These are phyloP conservation scores for Apis cerana DNA, from an alignment of 1,140 invertebrate genomes.

Conservation along the genomic window DNA sequence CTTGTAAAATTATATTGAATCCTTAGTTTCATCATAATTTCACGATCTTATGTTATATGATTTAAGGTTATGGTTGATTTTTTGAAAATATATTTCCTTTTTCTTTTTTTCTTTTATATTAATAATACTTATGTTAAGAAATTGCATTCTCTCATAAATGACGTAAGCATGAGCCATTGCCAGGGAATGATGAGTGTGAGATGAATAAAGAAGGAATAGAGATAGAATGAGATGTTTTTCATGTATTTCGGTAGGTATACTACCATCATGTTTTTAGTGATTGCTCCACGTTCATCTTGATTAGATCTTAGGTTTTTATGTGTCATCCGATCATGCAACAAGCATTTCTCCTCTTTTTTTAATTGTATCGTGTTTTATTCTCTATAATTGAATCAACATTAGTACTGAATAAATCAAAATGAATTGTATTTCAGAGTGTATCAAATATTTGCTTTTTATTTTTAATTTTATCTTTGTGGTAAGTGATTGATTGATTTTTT, in stretches of 20 bases:
- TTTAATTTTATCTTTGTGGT: constrained; percentile 83
- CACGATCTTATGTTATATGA: neutral
- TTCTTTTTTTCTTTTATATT: neutral
- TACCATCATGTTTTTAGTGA: neutral
- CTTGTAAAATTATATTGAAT: neutral
- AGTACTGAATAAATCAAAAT: constrained; percentile 53
- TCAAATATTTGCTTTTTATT: constrained; percentile 81
- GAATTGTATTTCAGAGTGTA: constrained; percentile 57
- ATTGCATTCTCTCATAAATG: neutral
- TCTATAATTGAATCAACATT: neutral
- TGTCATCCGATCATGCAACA: neutral
- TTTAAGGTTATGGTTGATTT: neutral
- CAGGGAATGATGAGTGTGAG: neutral
- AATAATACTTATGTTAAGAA: neutral
- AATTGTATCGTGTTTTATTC: no score
- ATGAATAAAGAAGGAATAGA: neutral
- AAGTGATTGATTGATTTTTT: constrained; percentile 65
- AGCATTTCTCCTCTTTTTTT: neutral
- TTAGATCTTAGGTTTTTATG: neutral
- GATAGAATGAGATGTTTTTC: neutral
- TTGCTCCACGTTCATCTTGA: neutral
- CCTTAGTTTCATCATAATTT: neutral
- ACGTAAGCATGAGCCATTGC: neutral
- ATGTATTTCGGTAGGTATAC: neutral
- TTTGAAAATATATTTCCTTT: neutral